Evolutionary conservation across 2,113 vertebrate species (phyloP).

Genomic region (Rostratula benghalensis): DNA sequence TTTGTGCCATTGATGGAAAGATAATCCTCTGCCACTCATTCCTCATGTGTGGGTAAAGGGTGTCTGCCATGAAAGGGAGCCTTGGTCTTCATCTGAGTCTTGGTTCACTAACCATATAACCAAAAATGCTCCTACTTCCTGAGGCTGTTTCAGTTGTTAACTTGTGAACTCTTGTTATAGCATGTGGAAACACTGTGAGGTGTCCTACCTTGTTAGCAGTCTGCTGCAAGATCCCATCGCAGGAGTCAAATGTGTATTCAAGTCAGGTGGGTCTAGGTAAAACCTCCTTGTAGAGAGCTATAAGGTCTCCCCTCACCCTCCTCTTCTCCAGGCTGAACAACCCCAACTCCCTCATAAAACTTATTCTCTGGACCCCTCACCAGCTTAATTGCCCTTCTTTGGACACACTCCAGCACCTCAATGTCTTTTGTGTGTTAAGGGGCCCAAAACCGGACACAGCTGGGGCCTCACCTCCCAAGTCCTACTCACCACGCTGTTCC

Average conservation of each 20-base stretch:
- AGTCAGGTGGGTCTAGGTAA: background rate
- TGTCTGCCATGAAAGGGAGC: background rate
- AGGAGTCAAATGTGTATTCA: background rate
- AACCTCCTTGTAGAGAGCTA: background rate
- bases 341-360: too few relatives aligned
- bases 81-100: background rate
- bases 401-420: too few relatives aligned
- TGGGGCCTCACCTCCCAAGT: too few relatives aligned
- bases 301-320: too few relatives aligned
- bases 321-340: too few relatives aligned
- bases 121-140: background rate
- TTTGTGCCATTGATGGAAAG: background rate
- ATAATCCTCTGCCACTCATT: background rate
- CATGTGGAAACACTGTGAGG: background rate
- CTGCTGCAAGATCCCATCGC: background rate
- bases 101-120: background rate
- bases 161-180: background rate
- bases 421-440: too few relatives aligned
- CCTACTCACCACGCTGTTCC: too few relatives aligned
- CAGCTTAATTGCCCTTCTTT: too few relatives aligned
- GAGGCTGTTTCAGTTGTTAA: background rate
- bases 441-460: too few relatives aligned
- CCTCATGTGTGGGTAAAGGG: background rate
- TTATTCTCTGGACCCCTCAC: too few relatives aligned
- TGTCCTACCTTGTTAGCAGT: background rate